A percentile compares a stretch with the other conserved stretches of the same genome.
These are phyloP conservation scores for Marmota flaviventris DNA, from an alignment of 2,113 vertebrate species.

Conservation along the genomic window DNA sequence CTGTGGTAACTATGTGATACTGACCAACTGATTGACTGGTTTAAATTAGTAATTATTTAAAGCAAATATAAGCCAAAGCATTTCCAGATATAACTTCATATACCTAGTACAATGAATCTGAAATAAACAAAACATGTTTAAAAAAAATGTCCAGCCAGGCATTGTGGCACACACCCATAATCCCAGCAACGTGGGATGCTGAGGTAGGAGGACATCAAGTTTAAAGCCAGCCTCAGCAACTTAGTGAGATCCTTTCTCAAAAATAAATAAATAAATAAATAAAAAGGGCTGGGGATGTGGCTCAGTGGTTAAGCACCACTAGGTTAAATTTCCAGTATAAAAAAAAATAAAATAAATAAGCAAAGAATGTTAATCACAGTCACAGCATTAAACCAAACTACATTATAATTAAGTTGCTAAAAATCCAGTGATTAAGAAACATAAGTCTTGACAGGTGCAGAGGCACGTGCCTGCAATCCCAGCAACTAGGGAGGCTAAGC, in stretches of 20 bases:
- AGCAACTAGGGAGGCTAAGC: too few species aligned
- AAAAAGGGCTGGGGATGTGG: neutral
- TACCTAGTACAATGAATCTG: neutral
- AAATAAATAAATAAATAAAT: neutral
- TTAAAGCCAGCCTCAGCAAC: neutral
- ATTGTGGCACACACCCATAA: neutral
- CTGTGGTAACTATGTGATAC: neutral
- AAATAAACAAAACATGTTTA: neutral
- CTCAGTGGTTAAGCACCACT: neutral
- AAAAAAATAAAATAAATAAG: neutral
- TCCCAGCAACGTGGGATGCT: neutral
- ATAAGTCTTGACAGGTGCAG: neutral
- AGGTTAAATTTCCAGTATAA: neutral
- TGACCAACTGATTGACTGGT: neutral
- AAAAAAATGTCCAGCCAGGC: neutral
- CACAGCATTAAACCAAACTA: neutral
- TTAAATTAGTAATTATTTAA: neutral
- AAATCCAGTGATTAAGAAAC: neutral
- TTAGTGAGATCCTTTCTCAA: neutral
- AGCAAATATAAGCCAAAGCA: neutral
- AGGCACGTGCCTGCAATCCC: too few species aligned
- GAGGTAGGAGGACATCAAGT: neutral
- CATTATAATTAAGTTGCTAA: neutral
- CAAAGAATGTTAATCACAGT: neutral
- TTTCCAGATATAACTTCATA: neutral